Evolutionary conservation across 2,113 vertebrate genomes (phyloP).

Genomic region (Probosciger aterrimus): DNA sequence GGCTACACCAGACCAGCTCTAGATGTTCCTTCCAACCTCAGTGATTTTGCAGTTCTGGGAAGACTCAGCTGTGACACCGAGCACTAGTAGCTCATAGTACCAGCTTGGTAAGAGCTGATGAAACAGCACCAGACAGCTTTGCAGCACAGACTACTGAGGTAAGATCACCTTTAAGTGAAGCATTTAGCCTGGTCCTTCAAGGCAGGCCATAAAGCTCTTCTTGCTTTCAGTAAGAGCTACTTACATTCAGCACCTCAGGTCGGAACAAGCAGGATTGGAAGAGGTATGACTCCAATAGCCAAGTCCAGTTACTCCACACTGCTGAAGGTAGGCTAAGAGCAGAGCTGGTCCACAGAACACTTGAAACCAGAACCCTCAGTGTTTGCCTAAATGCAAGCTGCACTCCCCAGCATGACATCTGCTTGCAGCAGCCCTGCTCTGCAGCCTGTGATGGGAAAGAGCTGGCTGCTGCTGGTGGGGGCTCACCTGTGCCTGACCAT

Average conservation of each 20-base stretch:
- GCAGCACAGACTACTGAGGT: not conserved
- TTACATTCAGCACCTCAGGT: not conserved
- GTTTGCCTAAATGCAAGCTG: not conserved
- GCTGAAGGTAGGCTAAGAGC: not conserved
- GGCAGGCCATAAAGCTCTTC: not conserved
- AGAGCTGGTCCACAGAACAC: not conserved
- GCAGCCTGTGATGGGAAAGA: not conserved
- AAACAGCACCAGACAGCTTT: not conserved
- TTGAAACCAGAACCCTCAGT: not conserved
- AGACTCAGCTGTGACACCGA: not conserved
- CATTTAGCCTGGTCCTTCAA: not conserved
- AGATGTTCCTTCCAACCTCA: not conserved
- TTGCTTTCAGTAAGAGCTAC: not conserved
- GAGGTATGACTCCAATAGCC: accelerated
- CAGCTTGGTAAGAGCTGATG: not conserved
- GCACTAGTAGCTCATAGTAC: not conserved
- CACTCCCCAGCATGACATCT: not conserved
- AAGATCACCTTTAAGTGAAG: not conserved
- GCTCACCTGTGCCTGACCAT: slow-evolving; percentile 84
- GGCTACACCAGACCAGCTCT: not conserved
- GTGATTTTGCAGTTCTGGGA: not conserved
- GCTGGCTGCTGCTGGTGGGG: not conserved
- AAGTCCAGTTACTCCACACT: not conserved
- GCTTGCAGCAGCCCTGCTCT: not conserved
- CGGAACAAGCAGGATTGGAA: not conserved